Percentiles rank a stretch among this genome's conserved stretches.
These are phyloP conservation scores for Azemiops feae DNA, from an alignment of 2,113 vertebrate species.

Conservation along the genomic window DNA sequence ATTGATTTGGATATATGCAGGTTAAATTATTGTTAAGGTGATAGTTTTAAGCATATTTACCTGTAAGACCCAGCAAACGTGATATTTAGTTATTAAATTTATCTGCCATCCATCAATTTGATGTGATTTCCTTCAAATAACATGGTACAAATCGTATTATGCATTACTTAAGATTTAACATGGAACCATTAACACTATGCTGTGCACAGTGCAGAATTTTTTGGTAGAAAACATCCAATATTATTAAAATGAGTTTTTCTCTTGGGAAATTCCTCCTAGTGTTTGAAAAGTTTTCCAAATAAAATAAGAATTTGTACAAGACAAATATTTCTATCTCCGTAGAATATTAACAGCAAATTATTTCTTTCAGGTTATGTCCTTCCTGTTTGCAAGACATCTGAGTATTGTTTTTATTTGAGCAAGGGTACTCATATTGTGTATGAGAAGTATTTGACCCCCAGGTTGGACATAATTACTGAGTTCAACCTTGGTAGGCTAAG, in stretches of 20 bases:
- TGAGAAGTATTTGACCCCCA: not conserved
- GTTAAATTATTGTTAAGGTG: not conserved
- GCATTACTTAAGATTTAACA: not conserved
- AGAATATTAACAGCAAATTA: not conserved
- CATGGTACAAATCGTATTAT: too few relatives aligned
- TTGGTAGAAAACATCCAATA: constrained; percentile 17
- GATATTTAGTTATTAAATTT: not conserved
- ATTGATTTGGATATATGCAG: not conserved
- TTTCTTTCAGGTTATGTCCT: not conserved
- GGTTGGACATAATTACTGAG: not conserved
- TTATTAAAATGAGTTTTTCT: constrained; percentile 7
- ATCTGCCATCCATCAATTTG: not conserved
- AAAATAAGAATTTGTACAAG: not conserved
- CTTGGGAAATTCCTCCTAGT: not conserved
- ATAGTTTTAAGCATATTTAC: not conserved
- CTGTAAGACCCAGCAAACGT: not conserved
- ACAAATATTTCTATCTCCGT: not conserved
- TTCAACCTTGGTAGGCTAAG: not conserved
- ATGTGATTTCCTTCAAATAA: not conserved
- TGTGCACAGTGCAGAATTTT: not conserved
- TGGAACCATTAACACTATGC: not conserved
- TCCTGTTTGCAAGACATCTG: not conserved
- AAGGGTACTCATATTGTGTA: not conserved
- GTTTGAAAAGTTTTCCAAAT: not conserved
- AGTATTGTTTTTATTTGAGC: not conserved